Percentiles rank a stretch among this genome's conserved stretches.
Evolutionary conservation across 2,888 invertebrate genomes (phyloP).

Genomic region (Aphelenchoides bicaudatus): DNA sequence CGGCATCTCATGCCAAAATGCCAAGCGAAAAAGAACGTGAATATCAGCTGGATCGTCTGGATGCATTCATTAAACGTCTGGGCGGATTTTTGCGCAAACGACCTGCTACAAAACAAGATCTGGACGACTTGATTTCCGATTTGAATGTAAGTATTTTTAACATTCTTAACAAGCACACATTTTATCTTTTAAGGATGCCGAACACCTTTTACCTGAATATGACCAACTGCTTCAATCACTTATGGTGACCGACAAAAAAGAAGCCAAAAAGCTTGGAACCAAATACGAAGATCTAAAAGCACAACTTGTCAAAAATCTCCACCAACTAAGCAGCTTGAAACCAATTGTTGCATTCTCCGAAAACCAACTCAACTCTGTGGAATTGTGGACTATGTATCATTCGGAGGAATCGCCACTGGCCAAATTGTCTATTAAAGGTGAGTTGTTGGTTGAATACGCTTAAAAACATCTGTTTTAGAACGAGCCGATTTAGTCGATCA

Average conservation of each 20-base stretch:
- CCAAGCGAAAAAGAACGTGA: neutral
- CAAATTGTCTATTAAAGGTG: slow-evolving; percentile 1
- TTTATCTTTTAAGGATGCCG: slow-evolving; percentile 1
- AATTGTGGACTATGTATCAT: slow-evolving; percentile 20
- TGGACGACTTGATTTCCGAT: slow-evolving; percentile 12
- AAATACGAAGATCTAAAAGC: neutral
- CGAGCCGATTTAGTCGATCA: slow-evolving; percentile 28
- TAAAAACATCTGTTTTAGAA: too few species aligned
- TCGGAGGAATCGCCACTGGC: slow-evolving; percentile 24
- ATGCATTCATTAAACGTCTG: neutral
- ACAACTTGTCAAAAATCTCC: neutral
- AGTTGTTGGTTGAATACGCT: too few species aligned
- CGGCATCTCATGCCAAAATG: neutral
- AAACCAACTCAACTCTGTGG: slow-evolving; percentile 16
- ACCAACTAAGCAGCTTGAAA: slow-evolving; percentile 13
- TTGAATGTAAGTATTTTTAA: slow-evolving; percentile 13
- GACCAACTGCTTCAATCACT: neutral
- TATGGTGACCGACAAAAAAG: neutral
- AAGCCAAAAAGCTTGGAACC: neutral
- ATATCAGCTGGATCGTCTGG: neutral
- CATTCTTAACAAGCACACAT: neutral
- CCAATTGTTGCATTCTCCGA: slow-evolving; percentile 17
- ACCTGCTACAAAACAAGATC: slow-evolving; percentile 9
- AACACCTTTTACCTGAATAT: slow-evolving; percentile 1
- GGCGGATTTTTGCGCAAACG: slow-evolving; percentile 10